Evolutionary conservation across 2,888 invertebrate species (phyloP).

Genomic region (Yponomeuta sedellus): DNA sequence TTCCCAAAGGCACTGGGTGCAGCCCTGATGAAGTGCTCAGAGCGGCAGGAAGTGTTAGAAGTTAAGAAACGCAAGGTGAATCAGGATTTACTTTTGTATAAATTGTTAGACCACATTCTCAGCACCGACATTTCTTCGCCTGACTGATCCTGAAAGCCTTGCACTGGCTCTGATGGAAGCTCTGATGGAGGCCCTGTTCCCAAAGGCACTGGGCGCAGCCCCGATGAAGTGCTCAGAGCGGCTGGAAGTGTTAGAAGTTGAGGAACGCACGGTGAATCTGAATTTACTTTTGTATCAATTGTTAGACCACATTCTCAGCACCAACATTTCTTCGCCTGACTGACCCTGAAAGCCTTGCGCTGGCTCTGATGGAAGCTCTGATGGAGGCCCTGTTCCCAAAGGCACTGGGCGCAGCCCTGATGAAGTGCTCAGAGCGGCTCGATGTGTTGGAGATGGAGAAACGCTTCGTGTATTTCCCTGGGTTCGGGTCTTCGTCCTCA

Average conservation of each 20-base stretch:
- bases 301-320: background rate
- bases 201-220: slow-evolving; percentile 46
- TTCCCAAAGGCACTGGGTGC: slow-evolving; percentile 51
- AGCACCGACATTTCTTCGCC: too few species aligned
- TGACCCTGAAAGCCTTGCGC: slow-evolving; percentile 37
- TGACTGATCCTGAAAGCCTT: slow-evolving; percentile 30
- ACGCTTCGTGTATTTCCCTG: slow-evolving; percentile 47
- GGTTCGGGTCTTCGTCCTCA: slow-evolving; percentile 30
- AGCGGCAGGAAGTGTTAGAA: slow-evolving; percentile 26
- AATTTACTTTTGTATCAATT: slow-evolving; percentile 11
- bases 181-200: slow-evolving; percentile 52
- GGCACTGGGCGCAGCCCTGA: slow-evolving; percentile 47
- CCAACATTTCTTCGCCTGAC: background rate
- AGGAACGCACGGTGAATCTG: slow-evolving; percentile 43
- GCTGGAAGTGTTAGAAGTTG: slow-evolving; percentile 30
- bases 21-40: slow-evolving; percentile 42
- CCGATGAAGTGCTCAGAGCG: slow-evolving; percentile 35
- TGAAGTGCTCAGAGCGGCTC: slow-evolving; percentile 30
- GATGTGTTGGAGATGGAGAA: slow-evolving; percentile 32
- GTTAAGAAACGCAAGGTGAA: slow-evolving; percentile 37
- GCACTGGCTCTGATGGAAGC: slow-evolving; percentile 56
- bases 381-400: slow-evolving; percentile 56
- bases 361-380: slow-evolving; percentile 54
- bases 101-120: background rate
- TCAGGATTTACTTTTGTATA: slow-evolving; percentile 35